These are phyloP conservation scores for Neomicropteryx cornuta DNA, from an alignment of 1,140 invertebrate species.

Conservation along the genomic window DNA sequence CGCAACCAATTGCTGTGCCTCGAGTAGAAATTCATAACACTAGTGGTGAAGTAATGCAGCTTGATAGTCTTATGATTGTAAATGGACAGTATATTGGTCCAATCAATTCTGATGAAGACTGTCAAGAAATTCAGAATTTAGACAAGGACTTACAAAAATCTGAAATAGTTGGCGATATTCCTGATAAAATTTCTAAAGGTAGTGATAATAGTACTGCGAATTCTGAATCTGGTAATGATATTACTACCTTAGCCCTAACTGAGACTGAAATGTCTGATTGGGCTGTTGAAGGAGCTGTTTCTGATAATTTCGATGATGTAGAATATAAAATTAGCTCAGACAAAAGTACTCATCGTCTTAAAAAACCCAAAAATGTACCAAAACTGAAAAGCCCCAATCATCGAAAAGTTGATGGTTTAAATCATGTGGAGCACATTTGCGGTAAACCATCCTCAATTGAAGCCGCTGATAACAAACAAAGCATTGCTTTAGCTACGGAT, in stretches of 20 bases:
- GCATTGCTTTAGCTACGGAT: too few relatives aligned
- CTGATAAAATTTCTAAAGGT: too few relatives aligned
- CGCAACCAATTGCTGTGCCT: slow-evolving; percentile 35
- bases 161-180: too few relatives aligned
- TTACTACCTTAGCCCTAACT: slow-evolving; percentile 56
- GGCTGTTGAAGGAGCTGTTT: slow-evolving; percentile 64
- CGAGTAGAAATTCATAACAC: slow-evolving; percentile 56
- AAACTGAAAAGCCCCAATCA: too few relatives aligned
- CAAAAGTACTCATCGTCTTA: slow-evolving; percentile 36
- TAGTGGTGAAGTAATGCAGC: slow-evolving; percentile 48
- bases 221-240: slow-evolving; percentile 48
- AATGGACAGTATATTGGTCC: slow-evolving; percentile 32
- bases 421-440: too few relatives aligned
- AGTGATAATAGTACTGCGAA: too few relatives aligned
- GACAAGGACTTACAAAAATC: too few relatives aligned
- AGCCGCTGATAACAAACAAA: too few relatives aligned
- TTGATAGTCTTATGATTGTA: slow-evolving; percentile 43
- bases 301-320: slow-evolving; percentile 59
- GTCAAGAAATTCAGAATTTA: too few relatives aligned
- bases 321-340: slow-evolving; percentile 48
- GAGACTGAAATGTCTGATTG: slow-evolving; percentile 80
- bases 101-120: slow-evolving; percentile 22
- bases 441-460: too few relatives aligned
- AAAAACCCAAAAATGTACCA: slow-evolving; percentile 26
- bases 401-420: too few relatives aligned